Percentiles rank a stretch among this genome's conserved stretches.
phyloP scores from a whole-genome alignment of 2,888 invertebrate genomes.

The Heliconius ethilla region DNA sequence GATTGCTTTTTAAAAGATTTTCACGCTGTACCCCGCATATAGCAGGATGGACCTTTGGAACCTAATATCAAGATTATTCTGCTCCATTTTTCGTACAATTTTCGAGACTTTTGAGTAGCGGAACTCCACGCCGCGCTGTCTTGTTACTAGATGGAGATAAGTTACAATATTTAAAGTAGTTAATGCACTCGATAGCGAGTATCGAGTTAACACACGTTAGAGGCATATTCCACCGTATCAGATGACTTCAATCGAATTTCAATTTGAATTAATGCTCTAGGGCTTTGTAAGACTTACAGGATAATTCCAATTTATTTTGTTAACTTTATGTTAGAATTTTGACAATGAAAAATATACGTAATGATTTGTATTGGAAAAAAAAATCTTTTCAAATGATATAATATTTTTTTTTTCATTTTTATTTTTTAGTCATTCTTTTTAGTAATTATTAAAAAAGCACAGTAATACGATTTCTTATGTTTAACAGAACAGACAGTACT shows the following conservation, averaged over 20 bases:
- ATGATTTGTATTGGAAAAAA: background rate
- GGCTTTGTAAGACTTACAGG: conserved; percentile 14
- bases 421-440: too few relatives aligned
- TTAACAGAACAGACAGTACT: too few relatives aligned
- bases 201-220: background rate
- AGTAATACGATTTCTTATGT: too few relatives aligned
- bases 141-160: background rate
- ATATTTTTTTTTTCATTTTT: too few relatives aligned
- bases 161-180: background rate
- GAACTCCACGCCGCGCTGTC: background rate
- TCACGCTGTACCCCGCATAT: background rate
- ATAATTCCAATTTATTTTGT: conserved; percentile 4
- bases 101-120: background rate
- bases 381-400: background rate
- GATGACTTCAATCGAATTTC: conserved; percentile 22
- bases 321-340: conserved; percentile 7
- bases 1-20: background rate
- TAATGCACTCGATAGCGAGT: conserved; percentile 1
- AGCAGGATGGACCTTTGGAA: background rate
- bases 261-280: conserved; percentile 17
- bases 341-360: background rate
- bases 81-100: background rate
- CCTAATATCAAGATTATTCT: background rate
- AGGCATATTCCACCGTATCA: background rate
- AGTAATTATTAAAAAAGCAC: too few relatives aligned